Base-by-base conservation (phyloP, 2,113 vertebrate genomes). In the Pavo muticus region DNA sequence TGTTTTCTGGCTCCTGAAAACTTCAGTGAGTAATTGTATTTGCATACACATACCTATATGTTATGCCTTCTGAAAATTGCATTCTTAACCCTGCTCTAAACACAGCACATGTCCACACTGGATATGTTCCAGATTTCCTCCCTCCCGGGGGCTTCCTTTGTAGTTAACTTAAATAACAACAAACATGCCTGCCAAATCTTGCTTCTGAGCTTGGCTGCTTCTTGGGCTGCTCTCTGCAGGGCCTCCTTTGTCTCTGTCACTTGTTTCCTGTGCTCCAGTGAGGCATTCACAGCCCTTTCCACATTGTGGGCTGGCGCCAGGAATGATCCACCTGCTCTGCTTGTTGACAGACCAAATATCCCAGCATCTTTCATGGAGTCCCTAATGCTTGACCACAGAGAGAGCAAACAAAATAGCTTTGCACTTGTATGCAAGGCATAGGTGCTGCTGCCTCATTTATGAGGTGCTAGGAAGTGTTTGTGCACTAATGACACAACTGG, bases 121-220 rank as follows among this genome's bases (percentile, higher is more conserved):
- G 63, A 70, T 76, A 23, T 48, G n/a, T 14, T 91, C 80, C 95
- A 95, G 63, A 59, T 61, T 73, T 85, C 24, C 21, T 25, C 25
- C 0, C 0, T 90, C 50, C 56, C n/a, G 56, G 54, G 37, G 50
- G 24, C 16, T 72, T 82, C 37, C 59, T 90, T 91, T 94, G 78
- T 85, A 75, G 77, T 85, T 91, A 73, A 57, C 45, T 85, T 63
- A 82, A 95, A 93, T 75, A 93, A 92, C 63, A 92, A 76, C 78
- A 94, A 87, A 72, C 10, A 42, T 0, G 0, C 25, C 68, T 93
- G 87, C 68, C 87, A 95, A 37, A 25, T 81, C 88, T 78, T 81
- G 17, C n/a, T 74, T 77, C 78, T 42, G 81, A 95, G 74, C 59
- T 91, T 87, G 74, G 73, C 60, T 90, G 29, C 60, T 87, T 79